Conservation (phyloP, 2,113 vertebrate genomes). For the Pangasianodon hypophthalmus region DNA sequence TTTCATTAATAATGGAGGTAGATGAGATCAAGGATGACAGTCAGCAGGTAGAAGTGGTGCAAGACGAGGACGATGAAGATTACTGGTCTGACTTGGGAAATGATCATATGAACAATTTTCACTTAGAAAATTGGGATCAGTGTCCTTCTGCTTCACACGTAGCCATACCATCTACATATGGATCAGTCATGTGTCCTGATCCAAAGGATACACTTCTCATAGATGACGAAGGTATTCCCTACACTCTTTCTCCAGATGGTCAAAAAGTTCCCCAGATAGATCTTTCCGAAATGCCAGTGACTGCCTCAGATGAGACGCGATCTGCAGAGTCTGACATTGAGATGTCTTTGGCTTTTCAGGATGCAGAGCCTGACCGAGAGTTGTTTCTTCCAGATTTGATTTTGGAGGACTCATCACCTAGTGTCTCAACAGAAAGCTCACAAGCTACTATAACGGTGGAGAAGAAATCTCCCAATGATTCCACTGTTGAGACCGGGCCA, state of each 20-base stretch:
- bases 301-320: conserved; percentile 29
- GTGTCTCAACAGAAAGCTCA: conserved; percentile 44
- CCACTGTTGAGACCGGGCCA: conserved; percentile 41
- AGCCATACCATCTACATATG: conserved; percentile 52
- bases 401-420: neutral
- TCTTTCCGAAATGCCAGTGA: conserved; percentile 43
- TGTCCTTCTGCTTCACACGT: conserved; percentile 53
- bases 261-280: conserved; percentile 72
- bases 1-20: conserved; percentile 76
- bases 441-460: conserved; percentile 31
- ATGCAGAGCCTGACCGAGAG: conserved; percentile 42
- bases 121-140: conserved; percentile 44
- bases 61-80: conserved; percentile 53
- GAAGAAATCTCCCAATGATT: conserved; percentile 7
- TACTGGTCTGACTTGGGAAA: conserved; percentile 8
- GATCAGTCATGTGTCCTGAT: conserved; percentile 55
- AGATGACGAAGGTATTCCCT: conserved; percentile 77
- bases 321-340: conserved; percentile 42
- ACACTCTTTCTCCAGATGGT: conserved; percentile 72
- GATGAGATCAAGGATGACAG: conserved; percentile 75
- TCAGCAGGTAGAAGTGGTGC: conserved; percentile 69
- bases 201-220: conserved; percentile 72
- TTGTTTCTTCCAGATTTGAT: conserved; percentile 12
- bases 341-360: conserved; percentile 11
- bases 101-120: conserved; percentile 8